These are phyloP conservation scores for Pseudochirops corinnae DNA, from an alignment of 2,797 vertebrate genomes.

Conservation along the genomic window DNA sequence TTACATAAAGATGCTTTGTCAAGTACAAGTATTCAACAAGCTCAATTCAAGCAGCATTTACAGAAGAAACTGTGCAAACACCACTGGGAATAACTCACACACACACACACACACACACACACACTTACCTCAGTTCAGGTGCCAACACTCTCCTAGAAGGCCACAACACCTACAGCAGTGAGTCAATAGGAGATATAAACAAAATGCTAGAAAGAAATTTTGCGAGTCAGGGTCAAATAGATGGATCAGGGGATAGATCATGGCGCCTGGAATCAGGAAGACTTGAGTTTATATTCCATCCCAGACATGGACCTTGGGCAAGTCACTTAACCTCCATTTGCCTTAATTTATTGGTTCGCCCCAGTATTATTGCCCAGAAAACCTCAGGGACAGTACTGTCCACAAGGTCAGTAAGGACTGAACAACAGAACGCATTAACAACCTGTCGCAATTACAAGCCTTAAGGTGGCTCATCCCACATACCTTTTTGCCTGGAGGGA, in stretches of 20 bases:
- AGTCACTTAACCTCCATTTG: neutral
- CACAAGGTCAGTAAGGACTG: accelerated
- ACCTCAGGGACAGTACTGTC: too few relatives aligned
- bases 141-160: neutral
- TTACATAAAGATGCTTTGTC: neutral
- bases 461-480: neutral
- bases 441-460: too few relatives aligned
- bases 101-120: neutral
- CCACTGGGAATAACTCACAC: neutral
- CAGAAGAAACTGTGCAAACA: neutral
- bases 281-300: neutral
- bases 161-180: neutral
- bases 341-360: neutral
- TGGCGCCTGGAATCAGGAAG: neutral
- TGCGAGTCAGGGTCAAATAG: too few relatives aligned
- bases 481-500: neutral
- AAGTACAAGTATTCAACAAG: neutral
- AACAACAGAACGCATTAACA: neutral
- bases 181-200: neutral
- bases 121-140: neutral
- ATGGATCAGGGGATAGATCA: neutral
- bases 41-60: neutral
- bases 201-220: neutral
- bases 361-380: neutral
- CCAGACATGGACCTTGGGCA: neutral